A percentile compares a stretch with the other conserved stretches of the same genome.
Conservation (phyloP, 1,140 invertebrate species). For the Drosophila sturtevanti region DNA sequence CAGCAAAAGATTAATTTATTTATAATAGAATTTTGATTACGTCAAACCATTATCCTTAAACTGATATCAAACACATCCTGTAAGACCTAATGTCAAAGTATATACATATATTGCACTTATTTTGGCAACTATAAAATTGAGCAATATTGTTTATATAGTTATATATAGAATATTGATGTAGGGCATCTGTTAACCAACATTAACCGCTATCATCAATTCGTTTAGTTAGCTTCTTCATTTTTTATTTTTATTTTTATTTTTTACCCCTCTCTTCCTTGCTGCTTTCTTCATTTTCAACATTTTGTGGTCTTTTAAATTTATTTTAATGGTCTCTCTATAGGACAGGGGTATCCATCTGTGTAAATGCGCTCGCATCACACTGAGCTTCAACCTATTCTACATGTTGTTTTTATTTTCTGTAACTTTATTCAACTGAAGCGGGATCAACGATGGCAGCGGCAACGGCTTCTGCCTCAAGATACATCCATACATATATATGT, state of each 20-base stretch:
- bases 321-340: conserved; percentile 39
- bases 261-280: not conserved
- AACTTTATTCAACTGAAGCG: conserved; percentile 37
- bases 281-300: conserved; percentile 24
- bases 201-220: not conserved
- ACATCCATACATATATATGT: no score
- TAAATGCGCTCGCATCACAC: conserved; percentile 57
- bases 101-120: no score
- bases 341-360: conserved; percentile 41
- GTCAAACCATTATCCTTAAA: no score
- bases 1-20: no score
- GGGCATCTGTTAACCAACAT: conserved; percentile 7
- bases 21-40: no score
- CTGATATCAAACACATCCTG: no score
- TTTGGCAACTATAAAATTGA: no score
- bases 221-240: not conserved
- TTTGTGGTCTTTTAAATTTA: conserved; percentile 61
- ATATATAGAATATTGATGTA: not conserved
- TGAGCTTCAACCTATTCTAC: conserved; percentile 19
- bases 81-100: no score
- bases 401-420: conserved; percentile 22
- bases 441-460: conserved; percentile 24
- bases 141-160: not conserved
- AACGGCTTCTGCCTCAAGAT: conserved; percentile 36
- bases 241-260: no score